Base-by-base conservation (phyloP, 2,113 vertebrate species). In the Polypterus bichir region DNA sequence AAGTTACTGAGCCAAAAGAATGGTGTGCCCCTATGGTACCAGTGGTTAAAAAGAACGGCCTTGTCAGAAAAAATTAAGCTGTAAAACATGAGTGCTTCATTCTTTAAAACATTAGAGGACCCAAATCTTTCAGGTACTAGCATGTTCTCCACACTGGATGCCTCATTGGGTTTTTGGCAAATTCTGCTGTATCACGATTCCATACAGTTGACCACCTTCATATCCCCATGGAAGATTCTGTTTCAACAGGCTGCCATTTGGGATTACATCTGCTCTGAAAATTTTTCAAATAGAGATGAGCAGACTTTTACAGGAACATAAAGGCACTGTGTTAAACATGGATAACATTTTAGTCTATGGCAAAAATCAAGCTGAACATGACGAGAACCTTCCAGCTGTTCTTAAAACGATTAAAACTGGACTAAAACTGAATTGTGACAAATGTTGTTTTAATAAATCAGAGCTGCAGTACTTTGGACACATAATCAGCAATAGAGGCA, bases 181-280 rank as follows among this genome's bases (percentile, higher is more conserved):
- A 48, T 61, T 27, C 2, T 3, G 3, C 11, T 61, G 7, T 3
- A 61, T 4, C 5, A 7, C 6, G 46, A 48, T 3, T 7, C 5
- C 44, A 7, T 45, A 45, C 3, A 3, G 9, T 27, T 61, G 7
- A 4, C 59, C 5, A 27, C 27, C 27, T 61, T 61, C 46, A 61
- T 61, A n/a, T 3, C 46, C 6, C 59, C 59, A 2, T 48, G 59
- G 59, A 11, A 61, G 59, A 4, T 61, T 48, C 3, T 47, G 11
- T 27, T 61, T 61, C 59, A 47, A 49, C 4, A 48, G 59, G 46
- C 46, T 61, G 9, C 59, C 59, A 44, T 61, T 61, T 44, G 5
- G 59, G 5, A 48, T 61, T 47, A 49, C 59, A n/a, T 7, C 46
- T 61, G 59, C 3, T 9, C 59, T 47, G 5, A 3, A 61, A 6